A percentile compares a stretch with the other conserved stretches of the same genome.
phyloP scores from a whole-genome alignment of 2,888 invertebrate genomes.

The Bellardia pandia region DNA sequence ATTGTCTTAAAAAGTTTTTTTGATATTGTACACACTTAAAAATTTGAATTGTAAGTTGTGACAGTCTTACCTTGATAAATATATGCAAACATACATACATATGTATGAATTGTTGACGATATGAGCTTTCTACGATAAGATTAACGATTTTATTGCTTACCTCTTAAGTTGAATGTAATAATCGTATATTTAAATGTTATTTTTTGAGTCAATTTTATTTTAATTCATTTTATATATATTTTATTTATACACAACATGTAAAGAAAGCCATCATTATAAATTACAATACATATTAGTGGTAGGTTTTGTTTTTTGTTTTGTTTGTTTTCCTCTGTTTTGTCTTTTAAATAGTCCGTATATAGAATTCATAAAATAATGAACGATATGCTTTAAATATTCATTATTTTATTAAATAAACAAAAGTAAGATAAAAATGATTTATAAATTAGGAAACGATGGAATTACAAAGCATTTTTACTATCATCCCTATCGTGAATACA shows the following conservation, averaged over 20 bases:
- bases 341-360: not conserved
- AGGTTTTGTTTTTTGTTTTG: not conserved
- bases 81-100: no score
- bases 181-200: not conserved
- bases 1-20: no score
- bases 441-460: constrained; percentile 10
- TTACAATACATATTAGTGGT: constrained; percentile 35
- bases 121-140: constrained; percentile 1
- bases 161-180: not conserved
- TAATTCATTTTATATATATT: constrained; percentile 38
- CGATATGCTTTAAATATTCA: constrained; percentile 54
- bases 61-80: not conserved
- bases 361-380: constrained; percentile 54
- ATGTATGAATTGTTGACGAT: not conserved
- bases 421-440: not conserved
- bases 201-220: constrained; percentile 33
- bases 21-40: no score
- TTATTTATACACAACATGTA: constrained; percentile 42
- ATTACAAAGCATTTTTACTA: constrained; percentile 16
- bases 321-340: constrained; percentile 11
- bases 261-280: constrained; percentile 42
- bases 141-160: not conserved
- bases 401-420: constrained; percentile 38
- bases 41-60: no score
- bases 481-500: no score